Evolutionary conservation across 53 echinoderm and acorn worm species (phyloP), one percentile per base, ranked within the genome.

Genomic region (Arbacia lixula): DNA sequence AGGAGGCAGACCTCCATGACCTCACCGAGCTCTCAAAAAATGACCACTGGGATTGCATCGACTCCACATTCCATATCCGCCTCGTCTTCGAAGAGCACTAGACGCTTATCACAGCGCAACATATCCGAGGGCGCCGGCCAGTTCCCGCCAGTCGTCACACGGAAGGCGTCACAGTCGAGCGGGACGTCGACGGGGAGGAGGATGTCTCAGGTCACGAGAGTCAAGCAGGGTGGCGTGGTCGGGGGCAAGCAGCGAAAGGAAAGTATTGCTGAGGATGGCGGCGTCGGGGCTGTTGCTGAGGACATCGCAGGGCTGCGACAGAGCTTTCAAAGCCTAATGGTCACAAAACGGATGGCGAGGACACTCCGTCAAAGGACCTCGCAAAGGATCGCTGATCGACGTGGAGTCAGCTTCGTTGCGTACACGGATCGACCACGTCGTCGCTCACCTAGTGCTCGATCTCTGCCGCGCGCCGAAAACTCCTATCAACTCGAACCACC

Each of bases 331-430:
- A 82, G 86, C 26, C 76, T 93, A n/a, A 37, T 93, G 53, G 83
- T 88, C 60, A 86, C 90, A 25, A 93, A 91, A 36, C 85, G 93
- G 2, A 63, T 91, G 54, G 91, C 93, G 42, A 84, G 93, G 12
- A 87, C 91, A 50, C 81, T 88, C 22, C 87, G 86, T 20, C 86
- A 90, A 32, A 72, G 91, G 16, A 89, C 89, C 5, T 73, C 86
- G 35, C 88, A 88, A 77, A 73, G 90, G 31, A 53, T 91, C 25
- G 88, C 88, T 17, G 91, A 91, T 41, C 65, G 68, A 9, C 87
- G 87, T 30, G 91, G 91, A 1, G 43, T 46, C 33, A 91, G 95
- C 61, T 86, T 32, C 84, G 50, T 92, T 30, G 74, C 91, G 17
- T 87, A 86, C 85, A 86, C 53, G 12, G 87, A 95, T 65, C 66